Evolutionary conservation across 1,140 invertebrate species (phyloP).

Genomic region (Hylaeus anthracinus): DNA sequence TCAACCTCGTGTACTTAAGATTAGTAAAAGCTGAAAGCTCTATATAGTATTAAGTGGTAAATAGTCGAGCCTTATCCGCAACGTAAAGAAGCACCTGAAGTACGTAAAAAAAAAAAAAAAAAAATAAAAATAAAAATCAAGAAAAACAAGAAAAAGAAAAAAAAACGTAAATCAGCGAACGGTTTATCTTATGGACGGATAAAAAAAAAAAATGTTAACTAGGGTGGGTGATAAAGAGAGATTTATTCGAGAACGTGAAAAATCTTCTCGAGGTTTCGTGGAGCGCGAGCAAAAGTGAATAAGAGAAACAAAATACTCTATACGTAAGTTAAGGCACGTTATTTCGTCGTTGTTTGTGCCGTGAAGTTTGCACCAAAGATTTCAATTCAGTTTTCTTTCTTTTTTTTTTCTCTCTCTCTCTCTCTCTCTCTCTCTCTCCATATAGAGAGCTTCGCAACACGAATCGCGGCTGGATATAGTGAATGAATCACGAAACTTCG

Average conservation of each 20-base stretch:
- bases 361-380: conserved; percentile 34
- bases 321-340: conserved; percentile 14
- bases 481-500: conserved; percentile 16
- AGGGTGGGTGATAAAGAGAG: neutral
- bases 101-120: neutral
- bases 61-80: conserved; percentile 31
- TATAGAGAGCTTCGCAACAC: neutral
- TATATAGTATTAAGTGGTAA: conserved; percentile 39
- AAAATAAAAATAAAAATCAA: too few relatives aligned
- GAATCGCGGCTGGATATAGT: neutral
- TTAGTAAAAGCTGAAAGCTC: conserved; percentile 48
- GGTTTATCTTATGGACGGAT: conserved; percentile 19
- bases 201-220: neutral
- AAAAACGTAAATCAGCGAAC: conserved; percentile 5
- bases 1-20: conserved; percentile 62
- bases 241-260: neutral
- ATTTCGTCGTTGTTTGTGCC: conserved; percentile 11
- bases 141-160: too few relatives aligned
- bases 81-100: neutral
- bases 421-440: neutral
- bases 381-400: neutral
- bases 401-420: too few relatives aligned
- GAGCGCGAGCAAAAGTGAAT: conserved; percentile 17
- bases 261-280: conserved; percentile 18
- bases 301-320: conserved; percentile 30